Evolutionary conservation across 2,888 invertebrate genomes (phyloP), one percentile per base, ranked within the genome.

Genomic region (Phyto melanocephala): DNA sequence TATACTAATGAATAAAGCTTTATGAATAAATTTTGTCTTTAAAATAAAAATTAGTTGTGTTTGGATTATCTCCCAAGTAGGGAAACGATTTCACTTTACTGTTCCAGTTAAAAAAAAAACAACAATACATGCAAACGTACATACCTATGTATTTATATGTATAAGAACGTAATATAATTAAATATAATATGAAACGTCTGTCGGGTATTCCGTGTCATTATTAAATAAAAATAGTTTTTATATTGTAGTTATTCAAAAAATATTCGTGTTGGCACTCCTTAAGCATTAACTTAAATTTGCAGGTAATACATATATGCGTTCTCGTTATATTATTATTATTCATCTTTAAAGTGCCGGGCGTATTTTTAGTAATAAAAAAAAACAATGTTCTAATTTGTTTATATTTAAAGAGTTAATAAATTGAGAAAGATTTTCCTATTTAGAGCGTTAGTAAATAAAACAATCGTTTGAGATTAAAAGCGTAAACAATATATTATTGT

Each of bases 261-360:
- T 52, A 6, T 35, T 56, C 56, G 56, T 56, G 56, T 4, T 8
- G 56, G 33, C 56, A 56, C 56, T 56, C 56, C 56, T 56, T 10
- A 35, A 56, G 35, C 33, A 17, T 56, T 56, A 56, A 56, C 10
- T 56, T 35, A 10, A 33, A 11, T 35, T 56, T 47, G 1, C n/a
- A 52, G 22, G n/a, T 52, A 52, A 52, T 17, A 47, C 17, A 15
- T 56, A 17, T 2, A 24, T 52, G 4, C 7, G 2, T 22, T 28
- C 28, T 28, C 28, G 28, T 28, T 6, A 10, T 50, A 4, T 13
- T 24, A 1, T 11, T 24, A 52, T 50, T 22, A 50, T 22, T 22
- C 50, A 52, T 52, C 52, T 24, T 52, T 6, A 11, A 3, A 52
- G 2, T 45, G 10, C 45, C 15, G 45, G 45, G 50, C 22, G 3